Percentiles rank a stretch among this genome's conserved stretches.
phyloP scores from a whole-genome alignment of 2,888 invertebrate genomes.

The Lasius platythorax region DNA sequence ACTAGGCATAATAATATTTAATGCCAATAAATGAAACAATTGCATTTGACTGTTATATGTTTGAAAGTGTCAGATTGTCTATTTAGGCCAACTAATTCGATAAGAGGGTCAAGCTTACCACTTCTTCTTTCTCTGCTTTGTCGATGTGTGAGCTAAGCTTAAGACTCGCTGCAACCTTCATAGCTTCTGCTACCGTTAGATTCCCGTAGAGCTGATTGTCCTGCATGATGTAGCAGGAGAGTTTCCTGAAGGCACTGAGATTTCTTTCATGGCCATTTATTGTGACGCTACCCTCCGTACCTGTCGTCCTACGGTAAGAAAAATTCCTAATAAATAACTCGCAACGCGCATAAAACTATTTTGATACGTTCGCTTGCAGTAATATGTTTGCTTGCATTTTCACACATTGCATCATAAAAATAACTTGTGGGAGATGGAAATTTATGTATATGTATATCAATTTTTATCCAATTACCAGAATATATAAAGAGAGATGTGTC shows the following conservation, averaged over 20 bases:
- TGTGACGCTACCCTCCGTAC: conserved; percentile 93
- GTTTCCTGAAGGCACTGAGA: conserved; percentile 94
- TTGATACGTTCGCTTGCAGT: not conserved
- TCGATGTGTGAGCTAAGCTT: conserved; percentile 93
- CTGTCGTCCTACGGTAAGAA: conserved; percentile 89
- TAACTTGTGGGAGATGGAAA: not conserved
- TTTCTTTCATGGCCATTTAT: conserved; percentile 95
- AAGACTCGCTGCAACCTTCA: conserved; percentile 96
- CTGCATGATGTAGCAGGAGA: conserved; percentile 99
- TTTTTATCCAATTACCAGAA: not conserved
- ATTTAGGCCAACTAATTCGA: not conserved
- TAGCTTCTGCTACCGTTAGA: conserved; percentile 97
- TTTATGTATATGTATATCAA: not conserved
- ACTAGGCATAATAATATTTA: not conserved
- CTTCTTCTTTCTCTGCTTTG: conserved; percentile 91
- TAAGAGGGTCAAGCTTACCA: conserved; percentile 89
- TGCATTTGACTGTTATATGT: not conserved
- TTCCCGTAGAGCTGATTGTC: conserved; percentile 97
- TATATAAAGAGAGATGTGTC: not conserved
- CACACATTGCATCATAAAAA: not conserved
- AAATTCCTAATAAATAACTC: conserved; percentile 11
- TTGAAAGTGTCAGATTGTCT: not conserved
- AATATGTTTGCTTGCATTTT: too few species aligned
- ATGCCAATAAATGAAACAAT: conserved; percentile 2
- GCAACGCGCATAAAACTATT: not conserved